These are phyloP conservation scores for Ridgeia piscesae DNA, from an alignment of 1,140 invertebrate genomes.

Conservation along the genomic window DNA sequence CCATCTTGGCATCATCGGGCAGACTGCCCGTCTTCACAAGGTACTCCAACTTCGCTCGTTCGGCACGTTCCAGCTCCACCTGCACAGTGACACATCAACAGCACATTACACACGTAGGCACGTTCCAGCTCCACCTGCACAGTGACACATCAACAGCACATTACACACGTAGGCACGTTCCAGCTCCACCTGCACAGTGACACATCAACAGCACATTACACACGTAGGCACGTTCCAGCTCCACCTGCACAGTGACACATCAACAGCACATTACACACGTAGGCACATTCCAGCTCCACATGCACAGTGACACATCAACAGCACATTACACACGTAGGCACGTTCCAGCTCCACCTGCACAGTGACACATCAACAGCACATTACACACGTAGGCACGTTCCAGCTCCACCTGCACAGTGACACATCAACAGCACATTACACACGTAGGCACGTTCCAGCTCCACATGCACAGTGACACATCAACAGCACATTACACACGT, in stretches of 20 bases:
- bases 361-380: neutral
- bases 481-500: no score
- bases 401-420: conserved; percentile 66
- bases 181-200: conserved; percentile 66
- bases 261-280: no score
- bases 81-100: conserved; percentile 42
- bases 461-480: neutral
- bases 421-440: neutral
- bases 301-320: conserved; percentile 42
- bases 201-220: neutral
- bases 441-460: neutral
- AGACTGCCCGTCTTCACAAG: conserved; percentile 81
- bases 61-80: conserved; percentile 78
- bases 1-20: conserved; percentile 87
- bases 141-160: neutral
- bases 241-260: neutral
- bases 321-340: neutral
- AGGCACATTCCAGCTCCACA: conserved; percentile 77
- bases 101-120: neutral
- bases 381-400: no score
- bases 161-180: no score
- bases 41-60: conserved; percentile 78
- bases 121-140: no score
- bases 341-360: no score
- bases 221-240: neutral